Percentiles rank a stretch among this genome's conserved stretches.
These are phyloP conservation scores for Streblospio benedicti DNA, from an alignment of 1,140 invertebrate species.

Conservation along the genomic window DNA sequence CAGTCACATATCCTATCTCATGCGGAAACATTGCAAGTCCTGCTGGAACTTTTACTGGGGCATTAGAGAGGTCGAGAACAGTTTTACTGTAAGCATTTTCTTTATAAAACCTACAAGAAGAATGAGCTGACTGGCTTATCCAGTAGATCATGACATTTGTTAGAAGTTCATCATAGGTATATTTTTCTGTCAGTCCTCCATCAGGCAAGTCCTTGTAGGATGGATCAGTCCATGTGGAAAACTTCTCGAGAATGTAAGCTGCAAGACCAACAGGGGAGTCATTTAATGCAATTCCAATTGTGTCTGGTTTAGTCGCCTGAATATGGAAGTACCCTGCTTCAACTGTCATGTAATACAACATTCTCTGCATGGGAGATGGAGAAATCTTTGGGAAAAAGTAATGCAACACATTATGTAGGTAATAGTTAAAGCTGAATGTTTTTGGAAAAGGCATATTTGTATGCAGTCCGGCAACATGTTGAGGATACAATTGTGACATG, in stretches of 20 bases:
- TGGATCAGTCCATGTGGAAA: slow-evolving; percentile 64
- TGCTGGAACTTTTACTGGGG: slow-evolving; percentile 42
- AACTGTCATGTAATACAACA: slow-evolving; percentile 55
- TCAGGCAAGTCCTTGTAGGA: slow-evolving; percentile 49
- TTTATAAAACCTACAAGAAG: slow-evolving; percentile 65
- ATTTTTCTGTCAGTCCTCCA: slow-evolving; percentile 61
- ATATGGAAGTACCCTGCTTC: slow-evolving; percentile 68
- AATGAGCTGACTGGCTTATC: slow-evolving; percentile 65
- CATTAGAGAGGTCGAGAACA: slow-evolving; percentile 44
- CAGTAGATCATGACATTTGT: slow-evolving; percentile 88
- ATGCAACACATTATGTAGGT: not conserved
- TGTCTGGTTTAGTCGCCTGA: slow-evolving; percentile 84
- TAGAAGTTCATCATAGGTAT: slow-evolving; percentile 63
- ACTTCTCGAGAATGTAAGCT: slow-evolving; percentile 77
- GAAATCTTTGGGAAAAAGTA: not conserved
- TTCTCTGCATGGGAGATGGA: not conserved
- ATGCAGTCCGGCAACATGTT: slow-evolving; percentile 34
- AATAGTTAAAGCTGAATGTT: not conserved
- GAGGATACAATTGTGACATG: slow-evolving; percentile 61
- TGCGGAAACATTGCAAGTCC: slow-evolving; percentile 41
- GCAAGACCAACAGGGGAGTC: slow-evolving; percentile 63
- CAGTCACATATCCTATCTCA: slow-evolving; percentile 37
- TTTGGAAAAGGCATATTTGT: slow-evolving; percentile 7
- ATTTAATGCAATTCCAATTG: slow-evolving; percentile 56
- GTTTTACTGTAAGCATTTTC: slow-evolving; percentile 53